These are phyloP conservation scores for Bombus superbus DNA, from an alignment of 1,140 invertebrate species.

Conservation along the genomic window DNA sequence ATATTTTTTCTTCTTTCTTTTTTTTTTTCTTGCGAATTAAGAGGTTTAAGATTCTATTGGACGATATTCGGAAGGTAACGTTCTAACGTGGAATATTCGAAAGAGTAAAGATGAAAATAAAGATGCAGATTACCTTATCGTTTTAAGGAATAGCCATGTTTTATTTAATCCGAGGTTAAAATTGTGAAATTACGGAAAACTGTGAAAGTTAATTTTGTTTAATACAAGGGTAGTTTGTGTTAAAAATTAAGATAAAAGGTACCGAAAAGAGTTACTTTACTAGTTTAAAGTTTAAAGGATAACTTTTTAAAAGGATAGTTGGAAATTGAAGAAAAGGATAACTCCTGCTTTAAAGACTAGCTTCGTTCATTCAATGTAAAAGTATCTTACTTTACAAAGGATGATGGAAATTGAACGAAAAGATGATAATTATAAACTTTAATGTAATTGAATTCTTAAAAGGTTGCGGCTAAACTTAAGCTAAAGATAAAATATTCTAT, in stretches of 20 bases:
- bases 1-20: neutral
- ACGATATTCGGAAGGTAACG: constrained; percentile 10
- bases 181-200: neutral
- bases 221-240: neutral
- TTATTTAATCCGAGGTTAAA: neutral
- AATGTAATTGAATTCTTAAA: neutral
- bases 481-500: too few species aligned
- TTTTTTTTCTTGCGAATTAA: neutral
- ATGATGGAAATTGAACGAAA: neutral
- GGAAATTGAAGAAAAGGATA: neutral
- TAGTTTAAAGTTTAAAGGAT: too few species aligned
- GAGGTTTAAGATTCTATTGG: neutral
- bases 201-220: neutral
- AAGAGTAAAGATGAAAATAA: neutral
- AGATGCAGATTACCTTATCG: neutral
- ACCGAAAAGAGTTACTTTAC: neutral
- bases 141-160: neutral
- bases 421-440: neutral
- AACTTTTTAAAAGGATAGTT: neutral
- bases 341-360: neutral
- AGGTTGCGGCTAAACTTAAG: too few species aligned
- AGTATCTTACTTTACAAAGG: neutral
- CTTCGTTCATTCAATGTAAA: neutral
- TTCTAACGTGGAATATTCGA: neutral
- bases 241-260: neutral